Evolutionary conservation across 2,797 vertebrate species (phyloP), one percentile per base, ranked within the genome.

Genomic region (Microcaecilia unicolor): DNA sequence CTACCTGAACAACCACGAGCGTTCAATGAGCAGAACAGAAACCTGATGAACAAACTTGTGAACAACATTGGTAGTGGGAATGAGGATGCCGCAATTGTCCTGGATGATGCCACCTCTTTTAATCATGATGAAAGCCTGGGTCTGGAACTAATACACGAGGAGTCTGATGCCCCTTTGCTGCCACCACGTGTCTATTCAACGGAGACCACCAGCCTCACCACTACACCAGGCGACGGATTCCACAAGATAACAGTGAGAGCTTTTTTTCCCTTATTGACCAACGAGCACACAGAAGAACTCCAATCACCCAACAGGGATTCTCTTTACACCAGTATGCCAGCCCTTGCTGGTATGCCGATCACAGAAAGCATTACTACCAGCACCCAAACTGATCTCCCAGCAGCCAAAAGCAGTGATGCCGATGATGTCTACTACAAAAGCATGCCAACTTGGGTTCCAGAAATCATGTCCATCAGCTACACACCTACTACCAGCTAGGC

Each of bases 391-490:
- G 89, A 92, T 53, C 81, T 87, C 31, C 70, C 80, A 2, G 65
- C 78, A 8, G 85, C 89, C 67, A 93, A 87, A 78, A 85, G 84
- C 9, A 55, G 73, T 15, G 87, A 90, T 20, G 61, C 71, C 2
- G 94, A 98, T 1, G 95, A 97, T 18, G 88, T 96, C 60, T 97
- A 93, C 84, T 99, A 97, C 86, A 99, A 99, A 76, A 99, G 94
- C 79, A 98, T 99, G 95, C 95, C 95, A 61, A 98, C 79, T 64
- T 98, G 30, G 94, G 93, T 74, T 92, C 92, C 17, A 83, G 88
- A 19, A 92, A 92, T 73, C 92, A 96, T 55, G 72, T 92, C 34
- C 91, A 94, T 55, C 92, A 93, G 78, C 89, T 97, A 72, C 90
- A 95, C 64, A 87, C 89, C 48, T 97, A 97, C 77, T 97, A 98